phyloP scores from a whole-genome alignment of 2,797 vertebrate species.

The Cirrhinus mrigala region DNA sequence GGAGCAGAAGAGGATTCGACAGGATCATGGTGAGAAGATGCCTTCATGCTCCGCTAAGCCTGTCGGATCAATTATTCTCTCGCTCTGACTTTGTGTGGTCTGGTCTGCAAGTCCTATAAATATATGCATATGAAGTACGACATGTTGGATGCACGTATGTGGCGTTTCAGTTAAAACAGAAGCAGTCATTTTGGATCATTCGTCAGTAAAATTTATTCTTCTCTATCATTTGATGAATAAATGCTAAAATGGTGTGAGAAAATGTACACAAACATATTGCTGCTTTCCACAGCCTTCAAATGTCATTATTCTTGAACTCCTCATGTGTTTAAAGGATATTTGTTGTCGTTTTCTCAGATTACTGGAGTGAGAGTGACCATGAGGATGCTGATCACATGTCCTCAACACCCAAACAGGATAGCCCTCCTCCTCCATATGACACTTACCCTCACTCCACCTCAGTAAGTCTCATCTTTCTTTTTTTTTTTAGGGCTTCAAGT shows the following conservation, averaged over 20 bases:
- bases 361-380: slow-evolving; percentile 99
- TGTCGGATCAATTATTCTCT: slow-evolving; percentile 59
- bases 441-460: slow-evolving; percentile 93
- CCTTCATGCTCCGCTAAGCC: slow-evolving; percentile 47
- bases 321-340: background rate
- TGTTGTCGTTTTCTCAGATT: slow-evolving; percentile 80
- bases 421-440: slow-evolving; percentile 96
- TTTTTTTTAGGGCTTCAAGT: background rate
- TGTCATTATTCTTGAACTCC: background rate
- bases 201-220: background rate
- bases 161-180: background rate
- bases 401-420: slow-evolving; percentile 93
- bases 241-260: background rate
- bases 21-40: slow-evolving; percentile 90
- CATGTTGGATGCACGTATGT: slow-evolving; percentile 15
- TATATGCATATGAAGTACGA: slow-evolving; percentile 34
- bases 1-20: slow-evolving; percentile 93
- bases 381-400: slow-evolving; percentile 91
- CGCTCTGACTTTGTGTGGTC: slow-evolving; percentile 40
- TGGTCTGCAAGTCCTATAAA: slow-evolving; percentile 38
- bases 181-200: background rate
- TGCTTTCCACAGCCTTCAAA: background rate
- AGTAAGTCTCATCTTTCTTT: slow-evolving; percentile 78
- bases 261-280: background rate
- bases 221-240: background rate